Evolutionary conservation across 2,888 invertebrate genomes (phyloP), one percentile per base, ranked within the genome.

Genomic region (Lottia gigantea): DNA sequence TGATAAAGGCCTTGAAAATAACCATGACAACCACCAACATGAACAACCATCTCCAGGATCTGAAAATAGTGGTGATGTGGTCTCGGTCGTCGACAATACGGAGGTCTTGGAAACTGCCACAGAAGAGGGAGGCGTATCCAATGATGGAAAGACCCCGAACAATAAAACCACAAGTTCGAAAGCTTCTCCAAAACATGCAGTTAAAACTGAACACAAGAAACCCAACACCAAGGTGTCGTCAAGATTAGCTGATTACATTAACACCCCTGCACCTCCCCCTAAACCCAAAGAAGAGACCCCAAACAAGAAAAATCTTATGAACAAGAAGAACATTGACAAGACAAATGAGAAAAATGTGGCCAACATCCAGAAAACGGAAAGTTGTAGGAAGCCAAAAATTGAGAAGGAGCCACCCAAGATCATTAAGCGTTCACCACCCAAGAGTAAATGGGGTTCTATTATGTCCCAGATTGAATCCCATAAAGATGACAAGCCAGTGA

Each of bases 401-500:
- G 81, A 80, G 66, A 82, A 82, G 62, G 82, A 83, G 74, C 79
- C 80, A 7, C 75, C 79, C 0, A 82, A 82, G 45, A 76, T 79
- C 62, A 75, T 83, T 15, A 85, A 83, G 74, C 78, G 83, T 47
- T 78, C 81, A 11, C 81, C 82, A 26, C 83, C 83, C 0, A 86
- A 86, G 70, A 85, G 84, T 73, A 85, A 85, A 73, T 85, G 85
- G 86, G 86, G 78, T 66, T 76, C 82, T 55, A 85, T 85, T 40
- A 84, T 83, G 84, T 82, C 82, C 3, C 78, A 84, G 72, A 84
- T 86, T 61, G 84, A 83, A 47, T 68, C 73, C 46, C 75, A 76
- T 31, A 83, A 94, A 80, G 89, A 90, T 73, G 92, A 92, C 79
- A 92, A 92, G 2, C 72, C 77, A 72, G 45, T 71, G 67, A 88